Evolutionary conservation across 2,888 invertebrate species (phyloP).

Genomic region (Pinctada fucata): DNA sequence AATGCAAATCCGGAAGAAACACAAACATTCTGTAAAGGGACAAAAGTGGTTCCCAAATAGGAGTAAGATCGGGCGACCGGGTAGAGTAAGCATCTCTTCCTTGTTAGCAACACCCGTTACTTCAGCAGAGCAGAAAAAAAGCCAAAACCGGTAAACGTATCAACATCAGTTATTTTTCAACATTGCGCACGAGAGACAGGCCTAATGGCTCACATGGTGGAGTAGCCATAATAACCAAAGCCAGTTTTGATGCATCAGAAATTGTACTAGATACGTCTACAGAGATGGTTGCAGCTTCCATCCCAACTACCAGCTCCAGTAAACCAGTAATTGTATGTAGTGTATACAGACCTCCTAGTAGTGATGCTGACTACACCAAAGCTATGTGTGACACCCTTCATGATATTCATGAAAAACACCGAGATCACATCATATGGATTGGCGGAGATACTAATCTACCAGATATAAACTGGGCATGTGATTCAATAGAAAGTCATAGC

Average conservation of each 20-base stretch:
- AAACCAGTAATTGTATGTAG: conserved; percentile 10
- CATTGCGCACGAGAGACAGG: not conserved
- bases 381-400: conserved; percentile 3
- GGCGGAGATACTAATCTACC: not conserved
- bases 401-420: not conserved
- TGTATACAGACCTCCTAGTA: conserved; percentile 23
- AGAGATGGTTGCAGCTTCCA: conserved; percentile 28
- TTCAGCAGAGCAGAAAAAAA: no score
- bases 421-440: not conserved
- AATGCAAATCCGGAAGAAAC: no score
- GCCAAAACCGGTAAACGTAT: no score
- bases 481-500: no score
- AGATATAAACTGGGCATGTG: conserved; percentile 6
- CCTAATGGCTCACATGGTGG: conserved; percentile 18
- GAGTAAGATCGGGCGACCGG: no score
- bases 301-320: conserved; percentile 10
- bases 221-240: conserved; percentile 20
- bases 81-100: no score
- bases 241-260: conserved; percentile 4
- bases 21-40: no score
- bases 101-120: no score
- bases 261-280: conserved; percentile 13
- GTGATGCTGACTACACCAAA: conserved; percentile 12
- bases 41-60: no score
- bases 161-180: no score